These are phyloP conservation scores for Synergus gifuensis DNA, from an alignment of 2,888 invertebrate genomes.

Conservation along the genomic window DNA sequence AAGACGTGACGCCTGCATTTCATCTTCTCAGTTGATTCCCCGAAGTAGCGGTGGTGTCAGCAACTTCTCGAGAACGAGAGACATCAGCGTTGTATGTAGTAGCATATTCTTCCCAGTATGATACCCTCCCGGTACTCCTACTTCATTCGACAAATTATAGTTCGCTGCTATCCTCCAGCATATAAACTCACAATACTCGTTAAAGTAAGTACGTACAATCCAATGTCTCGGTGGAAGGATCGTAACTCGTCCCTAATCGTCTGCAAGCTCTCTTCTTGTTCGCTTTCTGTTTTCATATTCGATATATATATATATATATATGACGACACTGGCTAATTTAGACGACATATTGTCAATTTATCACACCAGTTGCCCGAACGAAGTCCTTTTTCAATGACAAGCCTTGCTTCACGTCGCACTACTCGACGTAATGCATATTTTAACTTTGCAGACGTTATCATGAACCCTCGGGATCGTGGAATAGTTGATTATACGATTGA, in stretches of 20 bases:
- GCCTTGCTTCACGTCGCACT: constrained; percentile 41
- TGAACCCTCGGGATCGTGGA: background rate
- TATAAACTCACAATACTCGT: constrained; percentile 33
- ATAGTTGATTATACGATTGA: constrained; percentile 8
- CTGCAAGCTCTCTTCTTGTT: background rate
- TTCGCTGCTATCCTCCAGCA: constrained; percentile 44
- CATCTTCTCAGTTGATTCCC: constrained; percentile 47
- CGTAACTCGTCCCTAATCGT: constrained; percentile 46
- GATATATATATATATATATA: background rate
- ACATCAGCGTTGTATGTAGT: background rate
- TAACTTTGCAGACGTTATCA: constrained; percentile 43
- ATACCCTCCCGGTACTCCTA: constrained; percentile 34
- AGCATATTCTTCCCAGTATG: constrained; percentile 1
- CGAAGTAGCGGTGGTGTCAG: constrained; percentile 47
- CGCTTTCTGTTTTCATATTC: background rate
- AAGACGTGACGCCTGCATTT: constrained; percentile 33
- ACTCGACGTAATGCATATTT: constrained; percentile 29
- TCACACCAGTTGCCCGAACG: constrained; percentile 28
- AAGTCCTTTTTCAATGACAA: constrained; percentile 32
- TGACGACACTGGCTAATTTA: constrained; percentile 38
- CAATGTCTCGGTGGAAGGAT: constrained; percentile 9
- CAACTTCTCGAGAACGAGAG: constrained; percentile 55
- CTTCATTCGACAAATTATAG: constrained; percentile 48
- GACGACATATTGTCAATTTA: constrained; percentile 42
- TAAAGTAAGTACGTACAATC: constrained; percentile 45